Conservation (phyloP, 1,140 invertebrate species). For the Drosophila kepulauana region DNA sequence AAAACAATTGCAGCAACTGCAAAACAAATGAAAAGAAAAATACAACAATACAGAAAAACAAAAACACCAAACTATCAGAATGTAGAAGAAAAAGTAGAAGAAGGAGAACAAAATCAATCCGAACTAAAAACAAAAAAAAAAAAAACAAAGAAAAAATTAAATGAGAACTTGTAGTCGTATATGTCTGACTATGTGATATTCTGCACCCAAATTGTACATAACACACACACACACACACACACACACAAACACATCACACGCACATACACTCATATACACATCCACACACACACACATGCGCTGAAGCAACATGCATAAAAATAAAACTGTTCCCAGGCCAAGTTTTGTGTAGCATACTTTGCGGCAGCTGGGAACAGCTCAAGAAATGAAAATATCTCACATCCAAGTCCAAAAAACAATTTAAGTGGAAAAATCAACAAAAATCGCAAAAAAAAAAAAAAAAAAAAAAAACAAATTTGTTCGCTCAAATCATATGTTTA, state of each 20-base stretch:
- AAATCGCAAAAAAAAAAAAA: slow-evolving; percentile 18
- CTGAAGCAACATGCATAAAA: slow-evolving; percentile 6
- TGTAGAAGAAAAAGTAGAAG: slow-evolving; percentile 5
- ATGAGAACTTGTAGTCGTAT: slow-evolving; percentile 74
- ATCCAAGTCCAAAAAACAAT: slow-evolving; percentile 45
- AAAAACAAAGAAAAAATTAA: slow-evolving; percentile 9
- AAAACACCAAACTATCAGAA: background rate
- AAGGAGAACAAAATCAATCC: slow-evolving; percentile 22
- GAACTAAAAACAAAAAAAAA: slow-evolving; percentile 14
- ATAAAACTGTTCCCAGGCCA: background rate
- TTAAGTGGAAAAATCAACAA: background rate
- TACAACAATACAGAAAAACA: background rate
- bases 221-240: slow-evolving; percentile 1
- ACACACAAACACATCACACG: slow-evolving; percentile 21
- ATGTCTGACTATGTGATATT: slow-evolving; percentile 81
- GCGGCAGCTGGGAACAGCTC: slow-evolving; percentile 4
- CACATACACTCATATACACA: slow-evolving; percentile 34
- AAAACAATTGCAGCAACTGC: background rate
- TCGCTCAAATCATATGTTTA: slow-evolving; percentile 71
- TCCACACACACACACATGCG: slow-evolving; percentile 8
- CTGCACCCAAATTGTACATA: slow-evolving; percentile 70
- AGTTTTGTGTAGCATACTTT: slow-evolving; percentile 4
- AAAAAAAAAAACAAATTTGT: slow-evolving; percentile 19
- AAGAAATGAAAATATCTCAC: slow-evolving; percentile 42
- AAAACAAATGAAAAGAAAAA: background rate